Evolutionary conservation across 2,113 vertebrate genomes (phyloP), one percentile per base, ranked within the genome.

Genomic region (Boulengeromyrus knoepffleri): DNA sequence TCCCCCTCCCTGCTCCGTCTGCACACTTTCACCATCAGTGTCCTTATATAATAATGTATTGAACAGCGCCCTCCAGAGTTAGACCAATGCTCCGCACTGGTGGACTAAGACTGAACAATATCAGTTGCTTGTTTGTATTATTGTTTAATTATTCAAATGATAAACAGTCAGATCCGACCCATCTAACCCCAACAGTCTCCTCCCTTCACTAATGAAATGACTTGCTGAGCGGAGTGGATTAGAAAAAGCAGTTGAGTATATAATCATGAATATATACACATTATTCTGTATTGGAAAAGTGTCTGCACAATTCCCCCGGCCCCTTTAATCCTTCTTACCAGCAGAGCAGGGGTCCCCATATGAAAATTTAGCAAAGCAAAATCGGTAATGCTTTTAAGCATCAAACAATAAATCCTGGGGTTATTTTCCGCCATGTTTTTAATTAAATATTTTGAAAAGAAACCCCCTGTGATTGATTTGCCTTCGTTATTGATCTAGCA

Each of bases 381-480:
- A 97, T 97, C 96, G 96, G 96, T 97, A 97, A 97, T 96, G 96
- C 96, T 97, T 97, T 97, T 95, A 87, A 96, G 96, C 95, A 95
- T 96, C 96, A 96, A 96, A 94, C 96, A 96, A 96, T 97, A 97
- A 97, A 97, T 97, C 96, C 95, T 96, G 90, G 93, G 96, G 96
- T 97, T 97, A 97, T 97, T 97, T 96, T 95, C 96, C 95, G 97
- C 94, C 95, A 87, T 52, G 94, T 97, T 96, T 97, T 97, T 97
- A 97, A 98, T 97, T 97, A 97, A 97, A 97, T 97, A 97, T 97
- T 97, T 97, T 94, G 93, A 95, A 96, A 97, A 98, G 97, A 97
- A 97, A 97, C 97, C 96, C 96, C 93, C 89, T 92, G 93, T 96
- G 97, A 98, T 97, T 97, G 97, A 98, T 97, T 97, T 90, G 94